phyloP scores from a whole-genome alignment of 2,113 vertebrate genomes.

The Nettapus auritus region DNA sequence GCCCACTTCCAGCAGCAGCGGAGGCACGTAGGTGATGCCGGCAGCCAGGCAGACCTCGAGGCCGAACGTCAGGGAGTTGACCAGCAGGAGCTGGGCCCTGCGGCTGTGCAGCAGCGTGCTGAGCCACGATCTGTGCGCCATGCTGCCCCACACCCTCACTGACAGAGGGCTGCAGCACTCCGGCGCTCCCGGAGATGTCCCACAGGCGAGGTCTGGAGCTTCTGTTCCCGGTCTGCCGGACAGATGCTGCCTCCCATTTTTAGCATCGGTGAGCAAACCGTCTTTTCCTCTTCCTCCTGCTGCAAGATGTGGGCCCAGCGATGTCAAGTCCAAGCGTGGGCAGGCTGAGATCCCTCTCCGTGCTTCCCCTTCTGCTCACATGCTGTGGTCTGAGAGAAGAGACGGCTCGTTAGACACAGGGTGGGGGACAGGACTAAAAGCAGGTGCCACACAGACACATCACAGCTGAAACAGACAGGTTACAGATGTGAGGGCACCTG shows the following conservation, averaged over 20 bases:
- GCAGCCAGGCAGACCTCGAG: constrained; percentile 90
- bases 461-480: rapidly evolving
- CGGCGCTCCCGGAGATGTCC: background rate
- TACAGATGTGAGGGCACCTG: background rate
- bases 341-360: background rate
- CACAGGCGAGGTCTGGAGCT: background rate
- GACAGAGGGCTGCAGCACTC: background rate
- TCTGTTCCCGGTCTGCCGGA: background rate
- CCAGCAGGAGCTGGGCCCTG: constrained; percentile 80
- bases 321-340: rapidly evolving
- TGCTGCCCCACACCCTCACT: background rate
- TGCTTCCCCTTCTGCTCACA: background rate
- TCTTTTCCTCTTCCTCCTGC: background rate
- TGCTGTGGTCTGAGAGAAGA: background rate
- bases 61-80: constrained; percentile 87
- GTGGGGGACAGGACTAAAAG: background rate
- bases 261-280: background rate
- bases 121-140: constrained; percentile 42
- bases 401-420: background rate
- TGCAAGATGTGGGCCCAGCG: background rate
- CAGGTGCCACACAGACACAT: rapidly evolving
- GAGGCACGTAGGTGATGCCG: constrained; percentile 85
- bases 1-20: constrained; percentile 86
- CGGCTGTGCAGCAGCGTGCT: constrained; percentile 67
- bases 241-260: constrained; percentile 42